These are phyloP conservation scores for Amphiura filiformis DNA, from an alignment of 35 echinoderm and acorn worm species.

Conservation along the genomic window DNA sequence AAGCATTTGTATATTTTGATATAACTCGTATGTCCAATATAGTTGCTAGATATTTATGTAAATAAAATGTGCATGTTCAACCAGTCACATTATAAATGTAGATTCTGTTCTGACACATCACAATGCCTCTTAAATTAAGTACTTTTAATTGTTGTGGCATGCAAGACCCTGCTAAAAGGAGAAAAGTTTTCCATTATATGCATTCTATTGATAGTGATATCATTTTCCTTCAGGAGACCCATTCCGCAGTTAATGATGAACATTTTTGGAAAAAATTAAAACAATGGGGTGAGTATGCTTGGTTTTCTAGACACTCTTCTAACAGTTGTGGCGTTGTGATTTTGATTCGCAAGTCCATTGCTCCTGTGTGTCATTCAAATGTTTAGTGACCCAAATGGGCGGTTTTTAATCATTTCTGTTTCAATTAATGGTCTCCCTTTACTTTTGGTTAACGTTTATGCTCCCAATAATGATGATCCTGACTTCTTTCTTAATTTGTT, in stretches of 20 bases:
- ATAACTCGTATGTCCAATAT: too few species aligned
- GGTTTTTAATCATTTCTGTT: conserved; percentile 16
- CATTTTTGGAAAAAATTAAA: conserved; percentile 22
- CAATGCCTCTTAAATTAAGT: conserved; percentile 22
- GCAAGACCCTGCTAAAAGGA: conserved; percentile 30
- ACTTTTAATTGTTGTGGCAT: conserved; percentile 39
- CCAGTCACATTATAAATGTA: too few species aligned
- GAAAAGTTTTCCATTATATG: conserved; percentile 43
- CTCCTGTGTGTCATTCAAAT: conserved; percentile 3
- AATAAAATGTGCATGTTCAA: too few species aligned
- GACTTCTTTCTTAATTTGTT: conserved; percentile 35
- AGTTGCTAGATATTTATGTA: too few species aligned
- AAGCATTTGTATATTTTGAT: too few species aligned
- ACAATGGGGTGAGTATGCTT: conserved; percentile 30
- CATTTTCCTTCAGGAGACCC: conserved; percentile 31
- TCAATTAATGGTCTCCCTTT: conserved; percentile 17
- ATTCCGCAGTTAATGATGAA: conserved; percentile 16
- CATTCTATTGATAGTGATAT: conserved; percentile 27
- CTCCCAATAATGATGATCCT: conserved; percentile 35
- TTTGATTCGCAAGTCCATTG: conserved; percentile 12
- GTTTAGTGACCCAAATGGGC: conserved; percentile 20
- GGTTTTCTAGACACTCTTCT: conserved; percentile 29
- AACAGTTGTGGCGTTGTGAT: conserved; percentile 33
- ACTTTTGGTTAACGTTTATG: conserved; percentile 25
- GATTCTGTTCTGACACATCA: too few species aligned